A percentile compares a stretch with the other conserved stretches of the same genome.
Conservation (phyloP, 2,797 vertebrate genomes). For the Schizopygopsis malacanthus region DNA sequence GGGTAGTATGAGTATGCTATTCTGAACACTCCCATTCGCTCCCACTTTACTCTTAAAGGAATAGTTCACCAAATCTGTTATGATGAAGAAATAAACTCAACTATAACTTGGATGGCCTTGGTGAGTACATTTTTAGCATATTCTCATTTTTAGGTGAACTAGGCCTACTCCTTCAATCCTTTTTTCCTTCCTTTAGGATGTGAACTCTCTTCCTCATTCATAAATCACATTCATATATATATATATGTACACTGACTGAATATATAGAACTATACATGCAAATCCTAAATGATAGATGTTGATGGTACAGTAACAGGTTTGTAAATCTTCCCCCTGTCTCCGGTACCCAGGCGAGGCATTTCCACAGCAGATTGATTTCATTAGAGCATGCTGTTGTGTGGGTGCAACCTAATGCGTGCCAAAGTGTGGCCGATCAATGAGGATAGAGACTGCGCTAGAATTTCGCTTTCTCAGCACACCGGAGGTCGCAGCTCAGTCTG, state of each 20-base stretch:
- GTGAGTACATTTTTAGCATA: background rate
- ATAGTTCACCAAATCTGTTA: background rate
- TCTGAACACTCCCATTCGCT: background rate
- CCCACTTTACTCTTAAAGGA: background rate
- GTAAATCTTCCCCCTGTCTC: constrained; percentile 36
- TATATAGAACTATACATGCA: background rate
- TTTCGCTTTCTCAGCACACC: constrained; percentile 46
- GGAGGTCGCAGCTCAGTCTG: constrained; percentile 52
- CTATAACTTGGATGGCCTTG: background rate
- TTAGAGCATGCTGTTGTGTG: constrained; percentile 41
- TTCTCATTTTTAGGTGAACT: background rate
- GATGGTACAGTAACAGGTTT: constrained; percentile 43
- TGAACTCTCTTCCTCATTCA: background rate
- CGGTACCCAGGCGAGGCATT: constrained; percentile 7
- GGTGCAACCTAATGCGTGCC: constrained; percentile 47
- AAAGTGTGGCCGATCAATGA: constrained; percentile 54
- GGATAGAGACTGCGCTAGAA: constrained; percentile 47
- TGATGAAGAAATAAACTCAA: background rate
- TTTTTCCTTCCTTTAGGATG: background rate
- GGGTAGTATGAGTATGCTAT: background rate
- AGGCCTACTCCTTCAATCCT: background rate
- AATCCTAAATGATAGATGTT: constrained; percentile 28
- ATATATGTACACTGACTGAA: background rate
- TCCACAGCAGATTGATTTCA: constrained; percentile 41
- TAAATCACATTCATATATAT: background rate